phyloP scores from a whole-genome alignment of 2,888 invertebrate genomes.

The Agapostemon virescens region DNA sequence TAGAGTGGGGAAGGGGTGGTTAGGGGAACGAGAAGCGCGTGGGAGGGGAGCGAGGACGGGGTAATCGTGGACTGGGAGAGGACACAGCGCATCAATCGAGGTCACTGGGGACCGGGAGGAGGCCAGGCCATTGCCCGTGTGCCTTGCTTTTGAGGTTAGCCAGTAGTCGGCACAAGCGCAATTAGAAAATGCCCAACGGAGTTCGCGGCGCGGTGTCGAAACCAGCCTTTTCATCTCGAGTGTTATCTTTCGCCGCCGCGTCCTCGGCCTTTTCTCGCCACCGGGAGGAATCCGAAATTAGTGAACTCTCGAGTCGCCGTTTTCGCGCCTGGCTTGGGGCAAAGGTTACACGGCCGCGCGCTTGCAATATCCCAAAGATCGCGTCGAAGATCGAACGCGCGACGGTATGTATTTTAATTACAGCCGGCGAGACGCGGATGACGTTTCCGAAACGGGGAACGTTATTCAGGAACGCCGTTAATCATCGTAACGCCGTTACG shows the following conservation, averaged over 20 bases:
- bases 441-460: neutral
- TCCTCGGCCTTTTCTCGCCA: conserved; percentile 17
- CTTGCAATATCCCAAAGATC: neutral
- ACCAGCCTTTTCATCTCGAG: conserved; percentile 27
- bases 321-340: neutral
- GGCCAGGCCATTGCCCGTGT: conserved; percentile 81
- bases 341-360: neutral
- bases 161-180: conserved; percentile 73
- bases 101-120: conserved; percentile 78
- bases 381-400: neutral
- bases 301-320: neutral
- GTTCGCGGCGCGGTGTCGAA: conserved; percentile 50
- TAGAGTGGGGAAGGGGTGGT: conserved; percentile 2
- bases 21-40: conserved; percentile 11
- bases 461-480: neutral
- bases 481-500: neutral
- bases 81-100: conserved; percentile 78
- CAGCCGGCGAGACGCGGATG: conserved; percentile 1
- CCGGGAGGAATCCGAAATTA: neutral
- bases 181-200: conserved; percentile 74
- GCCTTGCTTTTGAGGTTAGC: conserved; percentile 76
- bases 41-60: conserved; percentile 43
- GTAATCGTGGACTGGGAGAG: conserved; percentile 62
- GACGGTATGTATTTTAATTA: neutral
- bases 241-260: neutral